Evolutionary conservation across 2,888 invertebrate species (phyloP).

Genomic region (Vannuccia rotundouncinata): DNA sequence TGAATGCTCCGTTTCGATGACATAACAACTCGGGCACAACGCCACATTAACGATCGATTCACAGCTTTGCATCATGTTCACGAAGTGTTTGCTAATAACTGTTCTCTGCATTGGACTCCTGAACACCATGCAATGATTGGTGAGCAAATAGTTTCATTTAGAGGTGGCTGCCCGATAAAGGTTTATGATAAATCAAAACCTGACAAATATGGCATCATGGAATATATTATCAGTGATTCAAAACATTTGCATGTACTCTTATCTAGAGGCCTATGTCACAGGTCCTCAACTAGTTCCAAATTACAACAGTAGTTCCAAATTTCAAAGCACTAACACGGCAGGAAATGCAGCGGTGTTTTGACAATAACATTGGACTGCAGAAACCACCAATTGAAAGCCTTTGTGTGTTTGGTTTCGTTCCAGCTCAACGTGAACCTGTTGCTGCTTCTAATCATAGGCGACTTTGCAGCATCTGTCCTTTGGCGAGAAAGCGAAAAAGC

Average conservation of each 20-base stretch:
- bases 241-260: too few species aligned
- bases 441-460: conserved; percentile 16
- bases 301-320: neutral
- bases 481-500: conserved; percentile 2
- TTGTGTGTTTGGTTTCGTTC: conserved; percentile 3
- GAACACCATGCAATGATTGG: neutral
- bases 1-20: conserved; percentile 5
- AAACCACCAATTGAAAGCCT: conserved; percentile 3
- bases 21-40: conserved; percentile 12
- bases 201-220: too few species aligned
- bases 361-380: conserved; percentile 22
- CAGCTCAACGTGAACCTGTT: neutral
- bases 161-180: too few species aligned
- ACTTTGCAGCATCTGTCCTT: conserved; percentile 12
- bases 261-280: conserved; percentile 11
- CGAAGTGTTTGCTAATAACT: neutral
- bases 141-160: conserved; percentile 23
- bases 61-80: conserved; percentile 7
- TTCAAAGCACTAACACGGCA: conserved; percentile 15
- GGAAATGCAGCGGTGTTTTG: neutral
- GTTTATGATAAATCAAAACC: too few species aligned
- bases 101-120: conserved; percentile 11
- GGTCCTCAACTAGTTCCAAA: conserved; percentile 23
- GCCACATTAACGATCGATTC: conserved; percentile 5
- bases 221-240: too few species aligned